Evolutionary conservation across 1,140 invertebrate species (phyloP).

Genomic region (Nylanderia fulva): DNA sequence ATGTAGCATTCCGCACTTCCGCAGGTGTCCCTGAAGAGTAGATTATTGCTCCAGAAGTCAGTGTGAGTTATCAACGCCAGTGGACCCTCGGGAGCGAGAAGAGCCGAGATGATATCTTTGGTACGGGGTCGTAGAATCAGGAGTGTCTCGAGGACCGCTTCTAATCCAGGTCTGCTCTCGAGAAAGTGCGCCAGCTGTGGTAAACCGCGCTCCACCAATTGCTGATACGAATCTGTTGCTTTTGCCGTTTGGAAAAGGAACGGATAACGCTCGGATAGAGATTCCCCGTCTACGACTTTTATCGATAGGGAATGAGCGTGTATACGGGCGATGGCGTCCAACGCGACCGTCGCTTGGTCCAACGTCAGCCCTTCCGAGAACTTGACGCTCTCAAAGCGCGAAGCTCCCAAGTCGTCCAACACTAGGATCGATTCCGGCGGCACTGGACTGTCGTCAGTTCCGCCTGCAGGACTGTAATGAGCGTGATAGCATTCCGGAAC

Average conservation of each 20-base stretch:
- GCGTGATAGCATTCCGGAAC: conserved; percentile 89
- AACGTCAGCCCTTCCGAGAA: conserved; percentile 90
- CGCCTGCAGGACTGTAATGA: conserved; percentile 86
- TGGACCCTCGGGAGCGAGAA: conserved; percentile 89
- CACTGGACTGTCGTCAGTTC: conserved; percentile 85
- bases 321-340: conserved; percentile 89
- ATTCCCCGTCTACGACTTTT: conserved; percentile 88
- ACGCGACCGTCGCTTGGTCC: conserved; percentile 88
- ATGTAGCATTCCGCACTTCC: conserved; percentile 87
- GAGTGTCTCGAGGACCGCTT: conserved; percentile 86
- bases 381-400: conserved; percentile 86
- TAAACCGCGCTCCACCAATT: conserved; percentile 90
- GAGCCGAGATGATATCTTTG: conserved; percentile 88
- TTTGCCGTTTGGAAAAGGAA: conserved; percentile 92
- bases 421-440: conserved; percentile 89
- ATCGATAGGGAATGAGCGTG: conserved; percentile 90
- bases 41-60: conserved; percentile 94
- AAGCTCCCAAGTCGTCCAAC: conserved; percentile 87
- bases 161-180: conserved; percentile 88
- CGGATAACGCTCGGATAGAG: conserved; percentile 89
- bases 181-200: conserved; percentile 91
- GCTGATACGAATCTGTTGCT: conserved; percentile 92
- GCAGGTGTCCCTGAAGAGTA: conserved; percentile 88
- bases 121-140: conserved; percentile 87
- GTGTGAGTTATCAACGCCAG: conserved; percentile 91